A percentile compares a stretch with the other conserved stretches of the same genome.
phyloP scores from a whole-genome alignment of 2,797 vertebrate genomes.

The Phyllotis vaccarum region DNA sequence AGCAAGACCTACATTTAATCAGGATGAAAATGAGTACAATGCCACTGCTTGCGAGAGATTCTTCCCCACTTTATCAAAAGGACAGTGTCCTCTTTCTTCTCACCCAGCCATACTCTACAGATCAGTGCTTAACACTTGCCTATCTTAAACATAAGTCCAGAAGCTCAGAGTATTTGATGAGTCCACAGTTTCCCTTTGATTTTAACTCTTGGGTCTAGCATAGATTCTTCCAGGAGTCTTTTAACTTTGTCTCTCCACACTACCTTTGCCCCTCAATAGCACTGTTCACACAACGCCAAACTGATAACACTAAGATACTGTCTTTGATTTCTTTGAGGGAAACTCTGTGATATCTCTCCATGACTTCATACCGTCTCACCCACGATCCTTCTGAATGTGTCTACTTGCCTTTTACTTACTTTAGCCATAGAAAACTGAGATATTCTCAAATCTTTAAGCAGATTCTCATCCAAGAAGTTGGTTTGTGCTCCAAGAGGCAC shows the following conservation, averaged over 20 bases:
- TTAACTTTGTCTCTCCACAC: background rate
- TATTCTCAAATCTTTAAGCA: background rate
- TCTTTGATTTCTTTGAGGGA: background rate
- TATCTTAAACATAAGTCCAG: background rate
- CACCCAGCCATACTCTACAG: background rate
- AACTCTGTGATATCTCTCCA: background rate
- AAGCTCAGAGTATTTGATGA: background rate
- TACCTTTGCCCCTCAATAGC: background rate
- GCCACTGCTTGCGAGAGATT: background rate
- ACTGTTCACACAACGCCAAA: background rate
- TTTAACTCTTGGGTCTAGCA: background rate
- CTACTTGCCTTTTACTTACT: background rate
- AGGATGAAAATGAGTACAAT: background rate
- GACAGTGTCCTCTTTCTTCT: background rate
- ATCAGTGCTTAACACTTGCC: background rate
- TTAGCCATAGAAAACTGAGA: background rate
- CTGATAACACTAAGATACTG: background rate
- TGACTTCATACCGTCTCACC: no score
- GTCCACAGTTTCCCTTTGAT: background rate
- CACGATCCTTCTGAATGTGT: background rate
- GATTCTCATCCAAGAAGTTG: background rate
- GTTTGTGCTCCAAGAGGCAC: background rate
- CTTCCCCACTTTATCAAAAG: background rate
- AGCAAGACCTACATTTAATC: background rate
- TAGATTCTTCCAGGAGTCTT: background rate